phyloP scores from a whole-genome alignment of 2,888 invertebrate species.

The Heliconius sara region DNA sequence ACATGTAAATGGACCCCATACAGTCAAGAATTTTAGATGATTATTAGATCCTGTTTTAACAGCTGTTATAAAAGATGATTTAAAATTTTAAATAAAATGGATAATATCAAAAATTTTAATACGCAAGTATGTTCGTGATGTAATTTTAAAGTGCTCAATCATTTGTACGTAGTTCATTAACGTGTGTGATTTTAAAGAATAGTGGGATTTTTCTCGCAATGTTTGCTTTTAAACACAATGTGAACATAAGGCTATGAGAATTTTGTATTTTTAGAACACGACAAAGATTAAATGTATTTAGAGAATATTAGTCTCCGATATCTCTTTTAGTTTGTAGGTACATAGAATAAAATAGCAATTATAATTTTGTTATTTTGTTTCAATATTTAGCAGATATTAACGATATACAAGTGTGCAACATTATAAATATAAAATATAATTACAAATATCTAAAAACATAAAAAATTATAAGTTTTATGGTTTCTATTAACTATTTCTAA shows the following conservation, averaged over 20 bases:
- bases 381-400: not conserved
- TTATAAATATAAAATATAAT: not conserved
- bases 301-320: not conserved
- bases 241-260: not conserved
- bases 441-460: not conserved
- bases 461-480: not conserved
- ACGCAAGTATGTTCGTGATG: not conserved
- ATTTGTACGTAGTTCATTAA: not conserved
- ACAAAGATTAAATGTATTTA: not conserved
- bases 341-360: not conserved
- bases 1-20: too few species aligned
- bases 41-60: too few species aligned
- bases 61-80: too few species aligned
- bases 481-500: not conserved
- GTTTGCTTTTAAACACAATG: not conserved
- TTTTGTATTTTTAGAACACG: not conserved
- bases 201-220: not conserved
- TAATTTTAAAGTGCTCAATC: slow-evolving; percentile 12
- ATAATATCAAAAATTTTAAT: too few species aligned
- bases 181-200: not conserved
- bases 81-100: too few species aligned
- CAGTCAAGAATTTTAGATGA: too few species aligned
- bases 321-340: not conserved
- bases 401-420: not conserved
- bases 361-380: not conserved